Evolutionary conservation across 2,113 vertebrate genomes (phyloP).

Genomic region (Loxodonta africana): DNA sequence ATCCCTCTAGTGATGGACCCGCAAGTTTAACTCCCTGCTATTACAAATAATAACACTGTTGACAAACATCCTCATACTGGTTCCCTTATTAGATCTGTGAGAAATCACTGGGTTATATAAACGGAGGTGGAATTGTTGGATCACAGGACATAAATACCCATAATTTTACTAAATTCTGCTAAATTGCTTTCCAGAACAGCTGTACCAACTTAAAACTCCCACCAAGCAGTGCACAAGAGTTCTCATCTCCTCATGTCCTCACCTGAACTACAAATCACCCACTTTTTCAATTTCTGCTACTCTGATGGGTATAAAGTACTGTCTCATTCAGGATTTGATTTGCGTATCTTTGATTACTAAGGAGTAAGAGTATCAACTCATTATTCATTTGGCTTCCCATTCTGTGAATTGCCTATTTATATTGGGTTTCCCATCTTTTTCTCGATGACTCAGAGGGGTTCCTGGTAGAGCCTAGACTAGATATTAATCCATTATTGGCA

Average conservation of each 20-base stretch:
- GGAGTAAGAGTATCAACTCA: slow-evolving; percentile 10
- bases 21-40: slow-evolving; percentile 61
- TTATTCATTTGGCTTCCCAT: slow-evolving; percentile 21
- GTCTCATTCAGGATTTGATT: slow-evolving; percentile 48
- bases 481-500: background rate
- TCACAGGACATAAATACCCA: slow-evolving; percentile 53
- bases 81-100: slow-evolving; percentile 60
- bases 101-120: slow-evolving; percentile 61
- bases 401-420: slow-evolving; percentile 30
- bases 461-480: background rate
- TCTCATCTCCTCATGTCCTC: background rate
- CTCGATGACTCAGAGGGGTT: background rate
- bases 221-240: background rate
- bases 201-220: slow-evolving; percentile 27
- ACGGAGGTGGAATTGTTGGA: slow-evolving; percentile 51
- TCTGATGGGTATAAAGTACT: background rate
- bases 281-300: slow-evolving; percentile 53
- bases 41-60: slow-evolving; percentile 62
- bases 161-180: slow-evolving; percentile 70
- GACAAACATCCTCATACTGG: slow-evolving; percentile 57
- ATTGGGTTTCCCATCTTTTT: background rate
- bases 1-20: slow-evolving; percentile 13
- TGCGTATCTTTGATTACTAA: slow-evolving; percentile 59
- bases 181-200: slow-evolving; percentile 59
- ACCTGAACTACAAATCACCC: background rate